phyloP scores from a whole-genome alignment of 2,113 vertebrate genomes.

The Lophotis ruficrista region DNA sequence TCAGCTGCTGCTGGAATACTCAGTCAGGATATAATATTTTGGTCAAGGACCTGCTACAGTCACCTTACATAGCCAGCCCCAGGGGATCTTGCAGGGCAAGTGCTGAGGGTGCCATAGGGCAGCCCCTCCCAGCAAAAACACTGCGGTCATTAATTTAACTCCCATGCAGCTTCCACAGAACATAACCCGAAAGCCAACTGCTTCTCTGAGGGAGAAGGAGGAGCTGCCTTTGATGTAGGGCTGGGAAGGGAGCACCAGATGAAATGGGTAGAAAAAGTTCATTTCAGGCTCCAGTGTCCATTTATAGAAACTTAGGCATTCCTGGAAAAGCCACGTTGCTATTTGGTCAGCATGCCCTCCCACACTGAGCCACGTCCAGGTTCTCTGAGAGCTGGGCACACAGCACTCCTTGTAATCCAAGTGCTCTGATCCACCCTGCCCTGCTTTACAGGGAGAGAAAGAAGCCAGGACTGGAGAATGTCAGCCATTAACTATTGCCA shows the following conservation, averaged over 20 bases:
- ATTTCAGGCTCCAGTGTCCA: background rate
- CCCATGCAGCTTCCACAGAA: background rate
- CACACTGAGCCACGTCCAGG: background rate
- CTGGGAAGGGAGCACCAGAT: background rate
- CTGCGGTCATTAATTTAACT: background rate
- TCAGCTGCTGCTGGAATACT: background rate
- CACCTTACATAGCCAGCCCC: background rate
- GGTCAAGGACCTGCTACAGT: background rate
- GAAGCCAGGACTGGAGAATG: background rate
- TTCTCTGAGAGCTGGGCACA: background rate
- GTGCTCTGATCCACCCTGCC: background rate
- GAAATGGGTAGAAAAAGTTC: background rate
- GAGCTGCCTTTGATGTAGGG: background rate
- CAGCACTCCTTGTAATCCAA: background rate
- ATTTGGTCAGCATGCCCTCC: background rate
- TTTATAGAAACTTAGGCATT: slow-evolving; percentile 10
- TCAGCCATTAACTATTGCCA: background rate
- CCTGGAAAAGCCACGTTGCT: background rate
- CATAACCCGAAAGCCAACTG: background rate
- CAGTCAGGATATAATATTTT: background rate
- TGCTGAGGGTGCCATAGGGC: background rate
- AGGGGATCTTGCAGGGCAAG: background rate
- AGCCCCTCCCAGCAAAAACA: background rate
- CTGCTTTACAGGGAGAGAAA: background rate
- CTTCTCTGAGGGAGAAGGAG: background rate